Conservation (phyloP, 2,888 invertebrate species). For the Cacoxenus indagator region DNA sequence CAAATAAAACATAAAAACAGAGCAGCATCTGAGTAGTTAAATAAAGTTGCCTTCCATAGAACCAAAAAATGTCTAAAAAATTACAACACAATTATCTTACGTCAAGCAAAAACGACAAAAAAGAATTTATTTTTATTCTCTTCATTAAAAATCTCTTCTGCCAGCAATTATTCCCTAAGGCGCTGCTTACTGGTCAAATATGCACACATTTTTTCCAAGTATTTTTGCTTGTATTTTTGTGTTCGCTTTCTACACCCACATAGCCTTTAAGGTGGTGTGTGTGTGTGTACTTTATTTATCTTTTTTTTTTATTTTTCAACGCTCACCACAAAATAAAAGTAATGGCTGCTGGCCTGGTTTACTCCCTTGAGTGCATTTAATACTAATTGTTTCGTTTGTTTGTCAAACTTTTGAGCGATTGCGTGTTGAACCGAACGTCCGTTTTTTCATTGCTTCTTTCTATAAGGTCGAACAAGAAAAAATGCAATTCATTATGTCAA, state of each 20-base stretch:
- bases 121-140: neutral
- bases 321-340: neutral
- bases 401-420: constrained; percentile 38
- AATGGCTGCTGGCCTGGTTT: constrained; percentile 14
- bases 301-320: neutral
- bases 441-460: neutral
- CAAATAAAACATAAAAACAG: no score
- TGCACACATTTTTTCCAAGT: constrained; percentile 2
- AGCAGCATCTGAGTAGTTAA: no score
- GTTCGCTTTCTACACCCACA: neutral
- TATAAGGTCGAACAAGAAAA: constrained; percentile 12
- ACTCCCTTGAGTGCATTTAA: constrained; percentile 61
- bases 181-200: constrained; percentile 1
- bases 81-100: neutral
- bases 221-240: constrained; percentile 13
- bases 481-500: constrained; percentile 46
- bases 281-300: neutral
- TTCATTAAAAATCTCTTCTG: constrained; percentile 5
- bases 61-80: no score
- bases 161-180: constrained; percentile 7
- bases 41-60: neutral
- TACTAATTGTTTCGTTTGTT: constrained; percentile 66
- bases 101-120: constrained; percentile 3
- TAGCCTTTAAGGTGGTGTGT: neutral
- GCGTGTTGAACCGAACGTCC: constrained; percentile 29